Evolutionary conservation across 2,113 vertebrate species (phyloP).

Genomic region (Oryzias javanicus): DNA sequence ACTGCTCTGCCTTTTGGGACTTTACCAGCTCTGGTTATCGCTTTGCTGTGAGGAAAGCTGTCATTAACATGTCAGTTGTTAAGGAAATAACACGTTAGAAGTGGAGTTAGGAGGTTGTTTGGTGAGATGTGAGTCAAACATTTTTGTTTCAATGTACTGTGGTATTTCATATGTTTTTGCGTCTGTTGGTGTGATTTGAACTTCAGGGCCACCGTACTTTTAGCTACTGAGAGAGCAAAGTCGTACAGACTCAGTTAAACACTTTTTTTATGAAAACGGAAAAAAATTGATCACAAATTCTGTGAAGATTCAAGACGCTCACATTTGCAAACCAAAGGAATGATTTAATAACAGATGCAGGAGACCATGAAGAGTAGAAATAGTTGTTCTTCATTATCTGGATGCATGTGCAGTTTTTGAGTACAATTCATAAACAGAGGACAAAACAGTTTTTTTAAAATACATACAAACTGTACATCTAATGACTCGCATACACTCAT

Average conservation of each 20-base stretch:
- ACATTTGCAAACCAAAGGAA: slow-evolving; percentile 33
- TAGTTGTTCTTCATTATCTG: slow-evolving; percentile 74
- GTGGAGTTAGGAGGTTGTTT: slow-evolving; percentile 17
- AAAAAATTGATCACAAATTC: background rate
- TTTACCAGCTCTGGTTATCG: slow-evolving; percentile 26
- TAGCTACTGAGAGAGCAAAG: background rate
- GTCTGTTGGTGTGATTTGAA: no score
- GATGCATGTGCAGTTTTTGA: slow-evolving; percentile 71
- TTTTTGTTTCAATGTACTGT: background rate
- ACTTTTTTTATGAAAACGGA: background rate
- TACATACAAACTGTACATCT: slow-evolving; percentile 70
- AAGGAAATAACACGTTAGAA: slow-evolving; percentile 3
- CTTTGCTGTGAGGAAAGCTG: slow-evolving; percentile 45
- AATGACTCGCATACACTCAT: slow-evolving; percentile 60
- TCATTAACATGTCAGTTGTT: slow-evolving; percentile 39
- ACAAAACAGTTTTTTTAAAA: slow-evolving; percentile 59
- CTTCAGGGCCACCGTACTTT: background rate
- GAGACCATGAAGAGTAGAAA: slow-evolving; percentile 68
- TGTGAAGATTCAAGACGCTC: slow-evolving; percentile 12
- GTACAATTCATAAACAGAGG: slow-evolving; percentile 59
- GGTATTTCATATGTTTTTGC: no score
- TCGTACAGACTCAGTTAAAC: no score
- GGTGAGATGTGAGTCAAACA: slow-evolving; percentile 16
- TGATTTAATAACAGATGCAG: slow-evolving; percentile 66
- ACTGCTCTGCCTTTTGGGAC: slow-evolving; percentile 61